Evolutionary conservation across 2,888 invertebrate species (phyloP), one percentile per base, ranked within the genome.

Genomic region (Gisinianus flammeolus): DNA sequence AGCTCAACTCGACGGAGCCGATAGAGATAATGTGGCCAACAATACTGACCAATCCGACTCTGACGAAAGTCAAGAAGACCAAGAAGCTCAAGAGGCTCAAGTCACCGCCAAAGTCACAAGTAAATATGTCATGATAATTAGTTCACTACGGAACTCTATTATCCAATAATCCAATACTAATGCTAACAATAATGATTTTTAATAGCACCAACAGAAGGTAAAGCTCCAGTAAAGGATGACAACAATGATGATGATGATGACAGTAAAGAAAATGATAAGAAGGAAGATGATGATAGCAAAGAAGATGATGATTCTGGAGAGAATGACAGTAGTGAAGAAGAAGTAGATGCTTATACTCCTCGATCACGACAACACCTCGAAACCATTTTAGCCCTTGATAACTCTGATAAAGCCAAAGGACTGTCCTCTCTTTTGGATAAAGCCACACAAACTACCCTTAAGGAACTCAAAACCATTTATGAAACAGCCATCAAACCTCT

Each of bases 401-500:
- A 82, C 28, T 92, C 92, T 79, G 93, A 93, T 85, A 90, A 92
- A 58, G 89, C 85, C 73, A 89, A 91, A 85, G 91, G 91, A 84
- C 90, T 89, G 28, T 94, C 94, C 86, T 88, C 91, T 80, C 90
- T 92, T 0, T 88, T 93, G 56, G 91, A 92, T 78, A 92, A 91
- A 88, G 91, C 92, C 16, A 92, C 93, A 2, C 93, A 94, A 81
- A 90, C 92, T 28, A 91, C 95, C 31, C 90, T 96, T 35, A 92
- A 93, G 84, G 95, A 96, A 85, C 89, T 96, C 83, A 96, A 96
- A 87, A 92, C 90, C 67, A 89, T 94, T 74, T 95, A 95, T 85
- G 95, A 95, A 87, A 91, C 90, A 82, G 93, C 95, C 2, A 94
- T 97, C 70, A 94, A 95, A 87, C 96, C 96, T 0, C 88, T 97